These are phyloP conservation scores for Apodemia duryi DNA, from an alignment of 2,888 invertebrate species.

Conservation along the genomic window DNA sequence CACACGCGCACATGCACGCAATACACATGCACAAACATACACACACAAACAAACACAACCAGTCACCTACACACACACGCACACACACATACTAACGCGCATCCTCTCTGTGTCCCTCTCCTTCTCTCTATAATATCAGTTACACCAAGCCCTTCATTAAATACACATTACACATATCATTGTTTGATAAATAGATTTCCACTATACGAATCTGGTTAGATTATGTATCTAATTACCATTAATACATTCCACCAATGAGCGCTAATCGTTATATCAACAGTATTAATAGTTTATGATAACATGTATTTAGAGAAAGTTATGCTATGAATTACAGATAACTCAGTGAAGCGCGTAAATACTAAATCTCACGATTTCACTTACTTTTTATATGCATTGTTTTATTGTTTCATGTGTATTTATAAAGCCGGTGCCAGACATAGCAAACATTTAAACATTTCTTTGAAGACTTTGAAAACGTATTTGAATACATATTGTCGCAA, in stretches of 20 bases:
- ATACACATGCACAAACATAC: too few relatives aligned
- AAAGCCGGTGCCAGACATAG: not conserved
- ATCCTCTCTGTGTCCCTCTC: not conserved
- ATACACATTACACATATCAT: not conserved
- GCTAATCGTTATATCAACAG: not conserved
- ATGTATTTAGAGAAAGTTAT: not conserved
- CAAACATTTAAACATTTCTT: too few relatives aligned
- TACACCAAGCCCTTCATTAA: too few relatives aligned
- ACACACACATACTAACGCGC: too few relatives aligned
- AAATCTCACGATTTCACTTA: constrained; percentile 3
- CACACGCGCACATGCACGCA: not conserved
- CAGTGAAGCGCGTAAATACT: not conserved
- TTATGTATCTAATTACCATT: not conserved
- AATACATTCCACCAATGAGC: not conserved
- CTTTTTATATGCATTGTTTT: not conserved
- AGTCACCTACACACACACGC: too few relatives aligned
- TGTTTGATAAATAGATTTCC: not conserved
- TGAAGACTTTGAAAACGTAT: too few relatives aligned
- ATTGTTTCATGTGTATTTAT: not conserved
- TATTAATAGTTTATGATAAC: constrained; percentile 6
- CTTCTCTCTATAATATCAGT: not conserved
- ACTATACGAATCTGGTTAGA: not conserved
- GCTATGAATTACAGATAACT: constrained; percentile 11
- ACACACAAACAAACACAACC: too few relatives aligned
- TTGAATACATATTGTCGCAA: too few relatives aligned